Conservation (phyloP, 2,113 vertebrate genomes). For the Zingel zingel region DNA sequence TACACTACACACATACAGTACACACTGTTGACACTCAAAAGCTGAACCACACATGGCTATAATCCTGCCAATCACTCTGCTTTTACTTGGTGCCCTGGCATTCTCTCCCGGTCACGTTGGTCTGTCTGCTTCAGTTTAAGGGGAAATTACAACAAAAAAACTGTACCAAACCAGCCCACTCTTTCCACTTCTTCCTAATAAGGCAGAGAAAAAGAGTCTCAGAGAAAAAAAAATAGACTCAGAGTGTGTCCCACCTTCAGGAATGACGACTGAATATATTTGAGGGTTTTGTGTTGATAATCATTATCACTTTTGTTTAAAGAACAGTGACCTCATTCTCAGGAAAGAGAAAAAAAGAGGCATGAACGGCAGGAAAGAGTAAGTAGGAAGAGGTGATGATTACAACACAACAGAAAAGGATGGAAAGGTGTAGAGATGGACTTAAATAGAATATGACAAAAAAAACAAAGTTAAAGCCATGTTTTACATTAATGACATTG, state of each 20-base stretch:
- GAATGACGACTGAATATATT: conserved; percentile 59
- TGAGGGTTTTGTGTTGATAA: conserved; percentile 49
- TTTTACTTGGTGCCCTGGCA: conserved; percentile 21
- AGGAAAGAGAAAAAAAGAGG: conserved; percentile 8
- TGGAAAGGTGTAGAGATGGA: neutral
- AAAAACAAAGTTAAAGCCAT: conserved; percentile 27
- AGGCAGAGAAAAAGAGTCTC: conserved; percentile 58
- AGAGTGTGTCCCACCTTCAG: conserved; percentile 31
- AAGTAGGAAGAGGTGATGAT: conserved; percentile 12
- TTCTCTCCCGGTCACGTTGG: conserved; percentile 41
- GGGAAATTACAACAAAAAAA: conserved; percentile 40
- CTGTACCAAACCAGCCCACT: conserved; percentile 36
- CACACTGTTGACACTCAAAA: conserved; percentile 15
- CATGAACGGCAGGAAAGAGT: conserved; percentile 22
- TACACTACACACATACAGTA: neutral
- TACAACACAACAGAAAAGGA: neutral
- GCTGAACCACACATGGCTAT: conserved; percentile 63
- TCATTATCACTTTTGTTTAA: conserved; percentile 55
- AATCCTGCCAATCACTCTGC: conserved; percentile 49
- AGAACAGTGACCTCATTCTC: conserved; percentile 43
- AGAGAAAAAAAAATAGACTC: conserved; percentile 48
- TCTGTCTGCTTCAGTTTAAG: conserved; percentile 69
- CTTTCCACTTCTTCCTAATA: conserved; percentile 47
- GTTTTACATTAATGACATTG: conserved; percentile 10
- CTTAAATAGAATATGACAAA: conserved; percentile 16